Evolutionary conservation across 2,888 invertebrate genomes (phyloP).

Genomic region (Lysandra coridon): DNA sequence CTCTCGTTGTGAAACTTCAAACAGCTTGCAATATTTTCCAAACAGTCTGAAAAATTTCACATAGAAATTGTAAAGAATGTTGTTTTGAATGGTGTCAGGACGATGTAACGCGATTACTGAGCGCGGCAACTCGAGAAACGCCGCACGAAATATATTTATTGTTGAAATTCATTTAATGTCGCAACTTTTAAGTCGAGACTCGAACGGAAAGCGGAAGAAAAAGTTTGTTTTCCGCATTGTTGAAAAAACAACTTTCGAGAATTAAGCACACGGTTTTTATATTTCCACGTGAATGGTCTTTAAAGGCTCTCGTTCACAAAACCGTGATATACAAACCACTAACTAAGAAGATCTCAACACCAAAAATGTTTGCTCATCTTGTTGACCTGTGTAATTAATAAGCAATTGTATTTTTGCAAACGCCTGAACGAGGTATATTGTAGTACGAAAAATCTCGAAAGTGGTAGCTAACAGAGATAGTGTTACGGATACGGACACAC

Average conservation of each 20-base stretch:
- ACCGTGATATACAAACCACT: background rate
- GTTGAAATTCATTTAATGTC: conserved; percentile 10
- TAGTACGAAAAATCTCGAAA: too few relatives aligned
- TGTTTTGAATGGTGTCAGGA: background rate
- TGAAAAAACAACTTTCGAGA: background rate
- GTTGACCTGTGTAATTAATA: too few relatives aligned
- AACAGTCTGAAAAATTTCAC: background rate
- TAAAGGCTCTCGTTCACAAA: background rate
- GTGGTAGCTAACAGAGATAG: too few relatives aligned
- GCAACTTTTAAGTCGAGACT: background rate
- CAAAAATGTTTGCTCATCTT: too few relatives aligned
- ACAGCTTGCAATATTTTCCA: background rate
- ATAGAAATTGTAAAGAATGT: background rate
- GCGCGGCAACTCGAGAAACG: background rate
- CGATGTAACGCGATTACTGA: background rate
- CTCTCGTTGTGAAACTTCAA: background rate
- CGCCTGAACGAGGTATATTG: too few relatives aligned
- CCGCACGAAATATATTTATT: background rate
- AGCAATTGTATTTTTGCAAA: too few relatives aligned
- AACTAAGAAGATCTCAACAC: background rate
- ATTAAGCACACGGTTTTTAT: background rate
- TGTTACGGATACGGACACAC: too few relatives aligned
- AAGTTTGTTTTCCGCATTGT: background rate
- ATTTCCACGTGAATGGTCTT: background rate
- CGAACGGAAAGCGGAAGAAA: background rate